Percentiles rank a stretch among this genome's conserved stretches.
These are phyloP conservation scores for Oreochromis tanganicae DNA, from an alignment of 2,113 vertebrate genomes.

Conservation along the genomic window DNA sequence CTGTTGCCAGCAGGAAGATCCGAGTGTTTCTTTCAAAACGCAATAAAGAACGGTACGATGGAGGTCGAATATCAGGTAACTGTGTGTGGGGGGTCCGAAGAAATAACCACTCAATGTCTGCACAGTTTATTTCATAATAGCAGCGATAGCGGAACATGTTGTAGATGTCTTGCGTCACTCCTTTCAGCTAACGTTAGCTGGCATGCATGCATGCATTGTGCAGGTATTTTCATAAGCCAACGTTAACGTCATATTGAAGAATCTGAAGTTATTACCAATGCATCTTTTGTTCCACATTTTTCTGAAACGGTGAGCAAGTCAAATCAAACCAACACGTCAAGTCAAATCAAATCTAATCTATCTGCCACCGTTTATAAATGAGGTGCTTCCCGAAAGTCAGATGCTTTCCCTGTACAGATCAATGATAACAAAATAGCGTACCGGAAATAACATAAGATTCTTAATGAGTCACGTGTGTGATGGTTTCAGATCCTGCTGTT, in stretches of 20 bases:
- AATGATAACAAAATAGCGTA: neutral
- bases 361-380: neutral
- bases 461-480: neutral
- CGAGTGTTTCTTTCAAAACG: constrained; percentile 83
- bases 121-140: neutral
- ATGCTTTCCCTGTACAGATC: neutral
- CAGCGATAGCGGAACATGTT: neutral
- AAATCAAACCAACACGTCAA: neutral
- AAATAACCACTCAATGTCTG: neutral
- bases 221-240: neutral
- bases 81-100: neutral
- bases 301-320: neutral
- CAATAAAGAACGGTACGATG: constrained; percentile 75
- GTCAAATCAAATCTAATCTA: neutral
- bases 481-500: neutral
- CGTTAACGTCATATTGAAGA: neutral
- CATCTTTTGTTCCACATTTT: neutral
- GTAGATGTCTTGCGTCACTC: neutral
- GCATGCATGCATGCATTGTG: neutral
- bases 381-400: neutral
- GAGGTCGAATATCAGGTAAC: constrained; percentile 88
- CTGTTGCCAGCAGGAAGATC: constrained; percentile 77
- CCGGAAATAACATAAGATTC: neutral
- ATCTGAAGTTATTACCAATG: neutral
- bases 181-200: neutral